Percentiles rank a stretch among this genome's conserved stretches.
phyloP scores from a whole-genome alignment of 2,797 vertebrate species.

The Sebastes paucispinis region DNA sequence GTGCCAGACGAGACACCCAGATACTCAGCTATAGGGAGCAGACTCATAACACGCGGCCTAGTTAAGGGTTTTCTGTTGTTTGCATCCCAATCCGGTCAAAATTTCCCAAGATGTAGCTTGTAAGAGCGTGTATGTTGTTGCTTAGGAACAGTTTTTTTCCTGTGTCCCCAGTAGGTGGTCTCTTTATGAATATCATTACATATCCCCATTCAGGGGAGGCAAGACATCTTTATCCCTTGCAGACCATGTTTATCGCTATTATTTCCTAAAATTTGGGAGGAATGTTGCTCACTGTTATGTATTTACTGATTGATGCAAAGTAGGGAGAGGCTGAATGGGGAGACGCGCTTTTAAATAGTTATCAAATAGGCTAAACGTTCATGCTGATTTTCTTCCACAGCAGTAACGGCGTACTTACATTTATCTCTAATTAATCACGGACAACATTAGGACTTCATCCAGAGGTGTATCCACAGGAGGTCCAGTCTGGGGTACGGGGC shows the following conservation, averaged over 20 bases:
- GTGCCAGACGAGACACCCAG: constrained; percentile 58
- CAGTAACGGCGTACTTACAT: constrained; percentile 31
- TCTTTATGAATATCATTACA: constrained; percentile 84
- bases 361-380: not conserved
- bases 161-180: constrained; percentile 76
- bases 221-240: constrained; percentile 68
- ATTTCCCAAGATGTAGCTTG: constrained; percentile 80
- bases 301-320: constrained; percentile 35
- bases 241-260: constrained; percentile 64
- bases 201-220: constrained; percentile 65
- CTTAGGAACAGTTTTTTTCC: constrained; percentile 79
- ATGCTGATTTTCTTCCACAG: not conserved
- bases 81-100: constrained; percentile 77
- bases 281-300: constrained; percentile 11
- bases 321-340: not conserved
- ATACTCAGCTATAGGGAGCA: constrained; percentile 65
- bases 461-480: constrained; percentile 76
- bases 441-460: constrained; percentile 75
- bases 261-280: constrained; percentile 44
- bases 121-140: constrained; percentile 81
- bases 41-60: constrained; percentile 72
- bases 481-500: constrained; percentile 58
- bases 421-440: constrained; percentile 74
- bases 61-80: constrained; percentile 78
- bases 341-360: constrained; percentile 13